Base-by-base conservation (phyloP, 1,140 invertebrate genomes). In the Drosophila triauraria region DNA sequence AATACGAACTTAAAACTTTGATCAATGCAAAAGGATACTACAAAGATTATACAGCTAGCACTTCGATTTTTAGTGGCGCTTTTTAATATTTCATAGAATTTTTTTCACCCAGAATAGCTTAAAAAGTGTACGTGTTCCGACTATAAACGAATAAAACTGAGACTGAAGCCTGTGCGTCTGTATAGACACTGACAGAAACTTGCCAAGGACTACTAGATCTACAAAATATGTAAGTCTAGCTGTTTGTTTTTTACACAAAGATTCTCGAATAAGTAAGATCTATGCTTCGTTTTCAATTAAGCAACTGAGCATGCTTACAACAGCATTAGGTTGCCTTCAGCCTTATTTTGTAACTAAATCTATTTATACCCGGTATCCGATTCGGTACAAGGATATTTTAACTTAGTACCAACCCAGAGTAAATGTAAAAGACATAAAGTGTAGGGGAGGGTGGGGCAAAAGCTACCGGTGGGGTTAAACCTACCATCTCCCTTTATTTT, bases 121-220 rank as follows among this genome's bases (percentile, higher is more conserved):
- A 74, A 84, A 60, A 44, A 68, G 58, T 71, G 72, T 86, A 68
- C 75, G 82, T 86, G 82, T 82, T 82, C 69, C 70, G 57, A 71
- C 82, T 47, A 70, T 44, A 79, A 86, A 82, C 46, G 44, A 79
- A 82, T 68, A 72, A 78, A 86, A 69, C 67, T 80, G 38, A 77
- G 25, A 67, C 61, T 84, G 71, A 51, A n/a, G 13, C 48, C n/a
- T 3, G 27, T 43, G 1, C 12, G 9, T 32, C 23, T 23, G 53
- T 10, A 40, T n/a, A 40, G 67, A 20, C 53, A 60, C 17, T 71
- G 67, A 56, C 67, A 69, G 30, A 12, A 23, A 3, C 2, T 10
- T 12, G 3, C n/a, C 15, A 40, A 3, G 20, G 64, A 17, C 20
- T 50, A 15, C 64, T 69, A 32, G 63, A 40, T 50, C 12, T 9